Conservation (phyloP, 2,888 invertebrate species). For the Pammene fasciana region DNA sequence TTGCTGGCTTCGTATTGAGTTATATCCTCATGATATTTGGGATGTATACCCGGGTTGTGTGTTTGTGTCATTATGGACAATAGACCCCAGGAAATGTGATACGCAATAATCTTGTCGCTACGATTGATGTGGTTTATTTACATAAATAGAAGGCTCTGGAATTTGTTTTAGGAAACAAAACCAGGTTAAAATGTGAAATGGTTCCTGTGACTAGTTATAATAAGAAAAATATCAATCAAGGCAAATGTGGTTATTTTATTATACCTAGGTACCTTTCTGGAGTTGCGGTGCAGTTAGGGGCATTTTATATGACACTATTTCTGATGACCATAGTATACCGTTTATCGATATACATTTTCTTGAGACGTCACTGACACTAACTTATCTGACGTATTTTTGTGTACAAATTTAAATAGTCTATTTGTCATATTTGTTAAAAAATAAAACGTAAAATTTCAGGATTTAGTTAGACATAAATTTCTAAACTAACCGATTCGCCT, state of each 20-base stretch:
- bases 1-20: slow-evolving; percentile 75
- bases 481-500: too few relatives aligned
- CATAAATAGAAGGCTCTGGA: neutral
- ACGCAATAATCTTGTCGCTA: neutral
- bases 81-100: neutral
- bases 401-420: too few relatives aligned
- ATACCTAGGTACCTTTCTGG: neutral
- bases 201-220: too few relatives aligned
- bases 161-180: neutral
- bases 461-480: too few relatives aligned
- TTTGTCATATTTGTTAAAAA: too few relatives aligned
- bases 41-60: slow-evolving; percentile 45
- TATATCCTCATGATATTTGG: slow-evolving; percentile 62
- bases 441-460: too few relatives aligned
- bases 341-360: neutral
- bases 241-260: neutral
- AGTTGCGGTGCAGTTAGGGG: neutral
- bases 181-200: neutral
- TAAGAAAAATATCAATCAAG: too few relatives aligned
- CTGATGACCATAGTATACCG: neutral
- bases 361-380: too few relatives aligned
- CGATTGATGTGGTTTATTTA: neutral
- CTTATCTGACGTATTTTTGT: neutral
- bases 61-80: slow-evolving; percentile 16
- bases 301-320: neutral